phyloP scores from a whole-genome alignment of 2,113 vertebrate genomes.

The Stigmatopora argus region DNA sequence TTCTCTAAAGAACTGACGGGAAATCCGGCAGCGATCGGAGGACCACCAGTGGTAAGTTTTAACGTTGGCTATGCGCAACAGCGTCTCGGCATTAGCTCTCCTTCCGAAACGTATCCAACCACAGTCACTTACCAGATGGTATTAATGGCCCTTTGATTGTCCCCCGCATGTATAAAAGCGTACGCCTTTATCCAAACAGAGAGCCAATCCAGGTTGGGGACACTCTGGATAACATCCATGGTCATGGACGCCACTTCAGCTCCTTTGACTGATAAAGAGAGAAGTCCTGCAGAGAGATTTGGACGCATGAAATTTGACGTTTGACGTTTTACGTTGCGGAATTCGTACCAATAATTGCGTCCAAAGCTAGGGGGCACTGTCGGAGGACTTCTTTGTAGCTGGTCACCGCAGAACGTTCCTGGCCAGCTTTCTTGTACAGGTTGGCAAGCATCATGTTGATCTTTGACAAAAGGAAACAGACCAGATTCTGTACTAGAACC shows the following conservation, averaged over 20 bases:
- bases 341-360: slow-evolving; percentile 87
- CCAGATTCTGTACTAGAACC: neutral
- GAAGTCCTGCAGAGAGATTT: slow-evolving; percentile 72
- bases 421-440: slow-evolving; percentile 93
- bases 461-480: slow-evolving; percentile 55
- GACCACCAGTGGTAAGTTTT: no score
- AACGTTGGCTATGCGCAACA: neutral
- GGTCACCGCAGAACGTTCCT: slow-evolving; percentile 93
- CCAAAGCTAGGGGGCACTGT: slow-evolving; percentile 92
- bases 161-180: slow-evolving; percentile 91
- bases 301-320: neutral
- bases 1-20: slow-evolving; percentile 88
- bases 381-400: slow-evolving; percentile 98
- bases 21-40: no score
- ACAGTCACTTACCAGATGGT: slow-evolving; percentile 88
- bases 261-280: slow-evolving; percentile 95
- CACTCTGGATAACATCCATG: slow-evolving; percentile 93
- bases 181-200: slow-evolving; percentile 98
- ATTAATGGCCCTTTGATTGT: slow-evolving; percentile 94
- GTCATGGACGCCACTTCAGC: slow-evolving; percentile 98
- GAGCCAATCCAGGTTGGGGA: slow-evolving; percentile 95
- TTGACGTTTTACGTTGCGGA: neutral
- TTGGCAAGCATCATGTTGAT: slow-evolving; percentile 99
- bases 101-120: neutral
- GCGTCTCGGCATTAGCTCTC: neutral